Conservation (phyloP, 2,113 vertebrate genomes). For the Pholis gunnellus region DNA sequence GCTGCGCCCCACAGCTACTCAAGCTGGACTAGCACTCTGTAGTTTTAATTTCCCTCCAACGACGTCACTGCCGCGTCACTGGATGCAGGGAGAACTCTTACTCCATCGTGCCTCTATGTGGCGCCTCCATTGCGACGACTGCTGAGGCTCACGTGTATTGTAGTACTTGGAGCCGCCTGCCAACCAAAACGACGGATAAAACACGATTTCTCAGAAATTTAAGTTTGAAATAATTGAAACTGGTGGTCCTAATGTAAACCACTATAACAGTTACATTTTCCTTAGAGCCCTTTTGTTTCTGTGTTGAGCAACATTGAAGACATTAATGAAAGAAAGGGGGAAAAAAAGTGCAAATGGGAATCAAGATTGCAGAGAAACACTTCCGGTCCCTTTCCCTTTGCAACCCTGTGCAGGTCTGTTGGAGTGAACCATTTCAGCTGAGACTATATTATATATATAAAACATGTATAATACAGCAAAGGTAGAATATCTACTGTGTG, state of each 20-base stretch:
- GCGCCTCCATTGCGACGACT: neutral
- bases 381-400: constrained; percentile 21
- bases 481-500: constrained; percentile 80
- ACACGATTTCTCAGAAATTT: neutral
- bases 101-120: neutral
- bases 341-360: neutral
- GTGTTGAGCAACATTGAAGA: neutral
- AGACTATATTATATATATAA: constrained; percentile 71
- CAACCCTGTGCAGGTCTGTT: constrained; percentile 55
- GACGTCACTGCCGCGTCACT: neutral
- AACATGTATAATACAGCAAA: constrained; percentile 74
- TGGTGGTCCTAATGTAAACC: neutral
- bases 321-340: neutral
- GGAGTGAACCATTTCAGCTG: constrained; percentile 64
- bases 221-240: neutral
- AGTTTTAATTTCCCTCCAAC: neutral
- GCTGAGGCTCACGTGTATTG: constrained; percentile 24
- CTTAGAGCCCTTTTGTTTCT: neutral
- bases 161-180: neutral
- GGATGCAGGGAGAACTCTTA: neutral
- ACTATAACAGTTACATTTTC: neutral
- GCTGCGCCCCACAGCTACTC: neutral
- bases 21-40: neutral
- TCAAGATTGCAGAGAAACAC: neutral
- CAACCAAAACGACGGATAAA: neutral